phyloP scores from a whole-genome alignment of 2,113 vertebrate genomes.

The Heterocephalus glaber region DNA sequence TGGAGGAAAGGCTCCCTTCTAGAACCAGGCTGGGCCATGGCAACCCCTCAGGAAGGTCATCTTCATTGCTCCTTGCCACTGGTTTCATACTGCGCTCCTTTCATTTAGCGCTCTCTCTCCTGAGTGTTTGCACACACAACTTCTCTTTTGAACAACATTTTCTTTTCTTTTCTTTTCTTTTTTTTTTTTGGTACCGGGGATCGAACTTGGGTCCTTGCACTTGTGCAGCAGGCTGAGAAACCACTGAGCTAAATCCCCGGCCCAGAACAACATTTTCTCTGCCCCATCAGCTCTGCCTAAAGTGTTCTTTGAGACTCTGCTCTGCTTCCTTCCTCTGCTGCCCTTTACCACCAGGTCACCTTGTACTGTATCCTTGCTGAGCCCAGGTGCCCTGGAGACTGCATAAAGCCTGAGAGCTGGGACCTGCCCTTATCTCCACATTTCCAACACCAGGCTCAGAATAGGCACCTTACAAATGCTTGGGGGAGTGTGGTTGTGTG shows the following conservation, averaged over 20 bases:
- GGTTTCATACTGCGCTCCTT: neutral
- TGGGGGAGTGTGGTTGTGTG: neutral
- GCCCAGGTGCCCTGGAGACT: neutral
- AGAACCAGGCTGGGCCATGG: too few relatives aligned
- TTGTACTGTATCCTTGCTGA: neutral
- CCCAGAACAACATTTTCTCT: accelerated
- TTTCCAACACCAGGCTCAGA: neutral
- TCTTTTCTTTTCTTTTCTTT: too few relatives aligned
- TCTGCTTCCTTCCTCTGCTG: neutral
- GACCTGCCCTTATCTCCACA: neutral
- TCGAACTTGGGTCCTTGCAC: too few relatives aligned
- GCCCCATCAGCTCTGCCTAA: neutral
- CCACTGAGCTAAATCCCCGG: too few relatives aligned
- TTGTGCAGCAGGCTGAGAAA: too few relatives aligned
- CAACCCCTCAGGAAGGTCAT: too few relatives aligned
- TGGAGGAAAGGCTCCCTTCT: neutral
- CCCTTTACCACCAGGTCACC: neutral
- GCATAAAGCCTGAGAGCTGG: neutral
- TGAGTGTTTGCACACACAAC: neutral
- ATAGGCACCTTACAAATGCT: neutral
- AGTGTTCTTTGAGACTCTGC: neutral
- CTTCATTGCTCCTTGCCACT: neutral
- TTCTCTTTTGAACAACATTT: neutral
- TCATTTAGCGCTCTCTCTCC: too few relatives aligned
- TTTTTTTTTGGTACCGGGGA: too few relatives aligned